Evolutionary conservation across 2,797 vertebrate species (phyloP).

Genomic region (Avahi laniger): DNA sequence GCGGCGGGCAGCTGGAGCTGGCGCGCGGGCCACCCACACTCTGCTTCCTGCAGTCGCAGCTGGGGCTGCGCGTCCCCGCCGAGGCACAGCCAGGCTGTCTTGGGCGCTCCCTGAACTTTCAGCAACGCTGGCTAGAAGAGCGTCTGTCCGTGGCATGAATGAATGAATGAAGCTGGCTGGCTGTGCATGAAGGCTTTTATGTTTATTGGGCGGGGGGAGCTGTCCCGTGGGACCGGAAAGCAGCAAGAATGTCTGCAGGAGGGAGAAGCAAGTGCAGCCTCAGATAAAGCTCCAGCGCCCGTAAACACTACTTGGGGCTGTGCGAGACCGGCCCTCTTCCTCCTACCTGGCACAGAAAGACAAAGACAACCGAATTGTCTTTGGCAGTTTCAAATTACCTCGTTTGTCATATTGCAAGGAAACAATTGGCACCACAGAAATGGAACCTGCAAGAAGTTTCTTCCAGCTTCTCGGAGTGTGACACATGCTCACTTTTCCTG

Average conservation of each 20-base stretch:
- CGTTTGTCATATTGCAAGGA: constrained; percentile 36
- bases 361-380: background rate
- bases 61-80: background rate
- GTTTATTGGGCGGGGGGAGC: background rate
- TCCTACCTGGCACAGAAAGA: background rate
- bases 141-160: background rate
- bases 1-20: background rate
- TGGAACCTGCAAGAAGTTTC: background rate
- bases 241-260: background rate
- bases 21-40: background rate
- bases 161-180: background rate
- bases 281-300: background rate
- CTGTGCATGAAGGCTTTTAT: background rate
- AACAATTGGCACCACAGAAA: background rate
- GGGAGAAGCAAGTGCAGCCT: background rate
- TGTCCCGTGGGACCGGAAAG: background rate
- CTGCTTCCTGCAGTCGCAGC: background rate
- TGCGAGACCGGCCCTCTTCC: background rate
- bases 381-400: constrained; percentile 26
- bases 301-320: background rate
- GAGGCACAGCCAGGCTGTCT: background rate
- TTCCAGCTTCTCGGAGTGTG: background rate
- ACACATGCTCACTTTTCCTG: background rate
- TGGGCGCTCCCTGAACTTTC: background rate
- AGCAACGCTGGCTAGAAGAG: background rate